These are phyloP conservation scores for Nannoperca australis DNA, from an alignment of 2,797 vertebrate species.

Conservation along the genomic window DNA sequence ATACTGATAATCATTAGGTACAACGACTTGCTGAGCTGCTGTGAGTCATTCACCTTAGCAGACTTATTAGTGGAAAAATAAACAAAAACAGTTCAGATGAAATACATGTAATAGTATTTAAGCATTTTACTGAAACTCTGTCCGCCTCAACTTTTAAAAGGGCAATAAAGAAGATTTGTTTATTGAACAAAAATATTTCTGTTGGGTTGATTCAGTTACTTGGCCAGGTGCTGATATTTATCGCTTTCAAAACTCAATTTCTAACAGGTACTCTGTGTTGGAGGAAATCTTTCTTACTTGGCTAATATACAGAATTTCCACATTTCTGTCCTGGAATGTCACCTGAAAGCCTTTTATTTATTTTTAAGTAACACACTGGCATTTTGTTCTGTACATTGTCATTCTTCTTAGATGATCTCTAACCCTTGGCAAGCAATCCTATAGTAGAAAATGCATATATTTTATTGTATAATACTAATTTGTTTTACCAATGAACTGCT, in stretches of 20 bases:
- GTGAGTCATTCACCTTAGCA: slow-evolving; percentile 25
- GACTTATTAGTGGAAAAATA: background rate
- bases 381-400: background rate
- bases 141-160: background rate
- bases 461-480: background rate
- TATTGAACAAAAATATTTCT: slow-evolving; percentile 10
- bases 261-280: background rate
- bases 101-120: background rate
- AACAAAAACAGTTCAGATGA: too few relatives aligned
- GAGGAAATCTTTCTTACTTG: background rate
- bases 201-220: background rate
- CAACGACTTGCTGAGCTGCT: slow-evolving; percentile 9
- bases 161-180: slow-evolving; percentile 7
- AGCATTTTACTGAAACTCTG: slow-evolving; percentile 2
- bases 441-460: background rate
- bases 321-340: background rate
- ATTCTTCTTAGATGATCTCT: background rate
- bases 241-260: background rate
- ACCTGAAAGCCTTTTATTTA: background rate
- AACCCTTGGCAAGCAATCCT: background rate
- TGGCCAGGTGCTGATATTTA: slow-evolving; percentile 6
- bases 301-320: background rate
- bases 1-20: slow-evolving; percentile 14
- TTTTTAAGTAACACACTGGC: background rate
- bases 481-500: background rate